Conservation (phyloP, 2,888 invertebrate species). For the Metallyticus violacea region DNA sequence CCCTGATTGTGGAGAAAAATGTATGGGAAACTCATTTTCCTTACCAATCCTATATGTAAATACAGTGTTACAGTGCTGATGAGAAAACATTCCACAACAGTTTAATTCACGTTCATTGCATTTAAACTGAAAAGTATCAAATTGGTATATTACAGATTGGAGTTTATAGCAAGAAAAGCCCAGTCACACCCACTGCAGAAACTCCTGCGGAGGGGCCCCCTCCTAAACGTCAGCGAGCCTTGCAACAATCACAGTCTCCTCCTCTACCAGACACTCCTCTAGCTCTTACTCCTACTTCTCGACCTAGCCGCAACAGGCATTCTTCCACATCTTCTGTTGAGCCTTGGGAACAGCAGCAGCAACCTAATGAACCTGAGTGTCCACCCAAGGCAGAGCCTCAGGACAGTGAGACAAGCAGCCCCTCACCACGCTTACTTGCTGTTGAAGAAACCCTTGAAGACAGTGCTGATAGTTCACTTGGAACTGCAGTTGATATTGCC, state of each 20-base stretch:
- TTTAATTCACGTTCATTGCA: too few relatives aligned
- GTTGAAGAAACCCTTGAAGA: constrained; percentile 27
- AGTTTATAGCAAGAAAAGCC: constrained; percentile 4
- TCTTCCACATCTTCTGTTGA: constrained; percentile 25
- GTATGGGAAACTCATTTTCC: too few relatives aligned
- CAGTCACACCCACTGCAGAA: background rate
- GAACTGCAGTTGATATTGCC: constrained; percentile 14
- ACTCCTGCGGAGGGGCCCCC: constrained; percentile 18
- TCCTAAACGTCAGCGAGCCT: constrained; percentile 30
- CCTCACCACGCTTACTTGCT: constrained; percentile 13
- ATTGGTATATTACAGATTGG: too few relatives aligned
- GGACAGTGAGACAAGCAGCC: constrained; percentile 23
- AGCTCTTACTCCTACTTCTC: constrained; percentile 30
- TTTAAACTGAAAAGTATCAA: too few relatives aligned
- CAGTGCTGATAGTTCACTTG: constrained; percentile 27
- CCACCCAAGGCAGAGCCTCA: constrained; percentile 20
- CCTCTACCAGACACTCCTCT: constrained; percentile 26
- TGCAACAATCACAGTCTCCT: constrained; percentile 28
- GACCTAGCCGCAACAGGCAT: constrained; percentile 11
- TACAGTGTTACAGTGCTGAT: too few relatives aligned
- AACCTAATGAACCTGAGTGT: constrained; percentile 23
- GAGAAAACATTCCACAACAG: too few relatives aligned
- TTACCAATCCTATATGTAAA: too few relatives aligned
- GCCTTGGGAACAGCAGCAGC: constrained; percentile 27
- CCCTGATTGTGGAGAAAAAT: too few relatives aligned